A percentile compares a stretch with the other conserved stretches of the same genome.
Conservation (phyloP, 1,140 invertebrate species). For the Pissodes strobi region DNA sequence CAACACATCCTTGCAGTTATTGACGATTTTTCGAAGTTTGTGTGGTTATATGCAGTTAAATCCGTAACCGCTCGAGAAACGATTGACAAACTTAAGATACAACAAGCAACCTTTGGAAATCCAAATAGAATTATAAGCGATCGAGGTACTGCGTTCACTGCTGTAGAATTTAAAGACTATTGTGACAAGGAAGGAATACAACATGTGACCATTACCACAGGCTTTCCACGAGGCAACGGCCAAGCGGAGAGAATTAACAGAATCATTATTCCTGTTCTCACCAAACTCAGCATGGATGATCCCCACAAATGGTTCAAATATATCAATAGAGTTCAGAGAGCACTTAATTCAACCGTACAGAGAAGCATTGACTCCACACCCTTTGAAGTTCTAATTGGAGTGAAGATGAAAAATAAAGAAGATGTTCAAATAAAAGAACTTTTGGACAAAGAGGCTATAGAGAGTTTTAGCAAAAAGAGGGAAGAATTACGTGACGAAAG, state of each 20-base stretch:
- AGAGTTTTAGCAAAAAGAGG: slow-evolving; percentile 28
- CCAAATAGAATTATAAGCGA: slow-evolving; percentile 50
- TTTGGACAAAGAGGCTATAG: background rate
- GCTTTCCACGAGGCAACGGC: slow-evolving; percentile 47
- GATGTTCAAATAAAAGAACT: slow-evolving; percentile 37
- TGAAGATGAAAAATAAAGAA: slow-evolving; percentile 42
- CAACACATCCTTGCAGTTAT: slow-evolving; percentile 53
- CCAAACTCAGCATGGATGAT: slow-evolving; percentile 39
- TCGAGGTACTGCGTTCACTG: slow-evolving; percentile 53
- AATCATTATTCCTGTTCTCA: no score
- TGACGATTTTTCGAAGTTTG: slow-evolving; percentile 56
- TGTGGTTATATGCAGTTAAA: slow-evolving; percentile 48
- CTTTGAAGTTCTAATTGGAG: no score
- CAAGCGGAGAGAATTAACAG: slow-evolving; percentile 49
- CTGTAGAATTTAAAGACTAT: slow-evolving; percentile 44
- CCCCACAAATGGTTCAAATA: slow-evolving; percentile 48
- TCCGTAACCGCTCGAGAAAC: slow-evolving; percentile 44
- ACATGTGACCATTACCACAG: slow-evolving; percentile 45
- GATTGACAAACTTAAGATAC: slow-evolving; percentile 32
- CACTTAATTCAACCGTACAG: slow-evolving; percentile 49
- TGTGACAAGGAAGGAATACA: slow-evolving; percentile 43
- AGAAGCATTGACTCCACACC: slow-evolving; percentile 48
- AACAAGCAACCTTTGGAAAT: slow-evolving; percentile 48
- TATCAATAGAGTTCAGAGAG: slow-evolving; percentile 44
- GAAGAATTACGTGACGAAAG: slow-evolving; percentile 41